These are phyloP conservation scores for Slavum lentiscoides DNA, from an alignment of 2,888 invertebrate species.

Conservation along the genomic window DNA sequence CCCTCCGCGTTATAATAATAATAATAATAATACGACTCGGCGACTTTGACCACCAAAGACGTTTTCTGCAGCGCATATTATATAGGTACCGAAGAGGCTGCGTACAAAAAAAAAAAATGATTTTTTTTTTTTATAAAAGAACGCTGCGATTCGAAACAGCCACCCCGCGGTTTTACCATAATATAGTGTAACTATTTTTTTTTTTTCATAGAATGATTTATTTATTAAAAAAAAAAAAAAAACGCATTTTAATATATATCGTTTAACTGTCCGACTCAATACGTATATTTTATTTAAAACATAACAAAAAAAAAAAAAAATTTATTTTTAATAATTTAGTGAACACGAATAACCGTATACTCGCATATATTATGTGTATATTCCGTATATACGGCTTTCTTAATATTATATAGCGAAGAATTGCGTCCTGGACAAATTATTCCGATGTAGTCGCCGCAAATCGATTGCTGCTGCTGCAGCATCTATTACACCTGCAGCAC, in stretches of 20 bases:
- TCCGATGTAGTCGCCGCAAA: slow-evolving; percentile 22
- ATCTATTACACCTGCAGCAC: slow-evolving; percentile 19
- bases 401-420: slow-evolving; percentile 1
- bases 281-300: slow-evolving; percentile 17
- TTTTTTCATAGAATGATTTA: slow-evolving; percentile 10
- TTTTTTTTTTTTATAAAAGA: slow-evolving; percentile 6
- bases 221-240: not conserved
- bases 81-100: too few species aligned
- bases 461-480: slow-evolving; percentile 1
- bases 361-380: not conserved
- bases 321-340: not conserved
- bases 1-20: not conserved
- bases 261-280: not conserved
- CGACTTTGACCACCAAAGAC: slow-evolving; percentile 13
- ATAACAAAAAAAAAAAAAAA: not conserved
- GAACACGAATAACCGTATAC: too few species aligned
- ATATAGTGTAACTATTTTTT: not conserved
- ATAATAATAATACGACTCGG: not conserved
- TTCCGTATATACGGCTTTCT: slow-evolving; percentile 36
- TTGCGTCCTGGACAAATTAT: slow-evolving; percentile 34
- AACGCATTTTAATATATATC: slow-evolving; percentile 6
- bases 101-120: slow-evolving; percentile 11
- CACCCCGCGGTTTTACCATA: slow-evolving; percentile 21
- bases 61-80: not conserved
- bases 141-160: not conserved